A percentile compares a stretch with the other conserved stretches of the same genome.
Conservation (phyloP, 2,113 vertebrate species). For the Neomonachus schauinslandi region DNA sequence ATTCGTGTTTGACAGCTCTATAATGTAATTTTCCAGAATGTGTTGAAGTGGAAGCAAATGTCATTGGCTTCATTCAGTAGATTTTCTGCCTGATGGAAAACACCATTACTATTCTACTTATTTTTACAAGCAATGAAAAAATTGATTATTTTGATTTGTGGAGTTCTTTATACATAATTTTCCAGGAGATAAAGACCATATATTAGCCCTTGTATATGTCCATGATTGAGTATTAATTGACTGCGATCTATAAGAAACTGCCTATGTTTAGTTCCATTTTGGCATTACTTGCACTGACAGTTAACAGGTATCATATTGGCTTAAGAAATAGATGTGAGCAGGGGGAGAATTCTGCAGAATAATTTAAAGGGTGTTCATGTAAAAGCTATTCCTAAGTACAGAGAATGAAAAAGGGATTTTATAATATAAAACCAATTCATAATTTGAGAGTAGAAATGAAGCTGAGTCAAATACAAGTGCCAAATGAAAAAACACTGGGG, state of each 20-base stretch:
- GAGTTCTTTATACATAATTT: slow-evolving; percentile 21
- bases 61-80: slow-evolving; percentile 31
- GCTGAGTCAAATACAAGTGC: background rate
- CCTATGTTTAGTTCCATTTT: background rate
- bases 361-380: background rate
- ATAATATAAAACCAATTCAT: background rate
- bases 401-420: slow-evolving; percentile 5
- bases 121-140: slow-evolving; percentile 43
- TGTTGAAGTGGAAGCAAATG: slow-evolving; percentile 61
- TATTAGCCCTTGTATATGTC: background rate
- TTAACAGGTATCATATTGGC: background rate
- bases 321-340: background rate
- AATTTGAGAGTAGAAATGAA: background rate
- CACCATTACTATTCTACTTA: slow-evolving; percentile 43
- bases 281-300: background rate
- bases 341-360: background rate
- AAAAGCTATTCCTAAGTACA: background rate
- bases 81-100: slow-evolving; percentile 62
- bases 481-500: background rate
- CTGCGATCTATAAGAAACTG: slow-evolving; percentile 3
- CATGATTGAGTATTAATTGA: background rate
- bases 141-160: slow-evolving; percentile 52
- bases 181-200: background rate
- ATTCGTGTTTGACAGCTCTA: slow-evolving; percentile 46
- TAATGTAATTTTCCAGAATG: slow-evolving; percentile 67